Evolutionary conservation across 2,797 vertebrate genomes (phyloP).

Genomic region (Darevskia mixta): DNA sequence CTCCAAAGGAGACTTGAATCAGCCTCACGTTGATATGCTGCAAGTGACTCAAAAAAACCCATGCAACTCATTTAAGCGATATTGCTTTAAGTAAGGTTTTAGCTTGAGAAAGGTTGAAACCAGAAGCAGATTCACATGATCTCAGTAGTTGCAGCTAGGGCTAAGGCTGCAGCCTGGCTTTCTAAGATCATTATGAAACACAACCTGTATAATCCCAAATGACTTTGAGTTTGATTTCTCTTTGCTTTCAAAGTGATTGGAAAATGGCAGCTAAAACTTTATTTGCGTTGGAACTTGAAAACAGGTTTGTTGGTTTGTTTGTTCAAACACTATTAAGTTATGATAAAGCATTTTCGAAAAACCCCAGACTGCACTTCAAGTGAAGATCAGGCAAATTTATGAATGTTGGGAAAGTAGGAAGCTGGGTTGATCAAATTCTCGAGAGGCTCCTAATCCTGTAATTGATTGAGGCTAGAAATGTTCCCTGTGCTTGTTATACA

Average conservation of each 20-base stretch:
- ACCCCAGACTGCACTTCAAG: constrained; percentile 22
- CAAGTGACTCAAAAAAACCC: neutral
- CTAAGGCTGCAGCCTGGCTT: neutral
- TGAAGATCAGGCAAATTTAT: constrained; percentile 13
- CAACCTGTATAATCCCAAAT: neutral
- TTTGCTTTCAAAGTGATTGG: neutral
- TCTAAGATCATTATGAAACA: neutral
- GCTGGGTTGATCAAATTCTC: neutral
- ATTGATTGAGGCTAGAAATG: neutral
- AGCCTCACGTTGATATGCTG: constrained; percentile 7
- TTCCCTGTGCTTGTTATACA: neutral
- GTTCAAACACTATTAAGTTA: neutral
- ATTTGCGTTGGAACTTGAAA: neutral
- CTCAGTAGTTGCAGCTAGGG: neutral
- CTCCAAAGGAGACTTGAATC: constrained; percentile 6
- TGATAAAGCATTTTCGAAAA: constrained; percentile 3
- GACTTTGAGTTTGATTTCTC: neutral
- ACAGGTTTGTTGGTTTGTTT: neutral
- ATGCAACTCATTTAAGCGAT: neutral
- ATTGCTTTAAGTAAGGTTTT: constrained; percentile 10
- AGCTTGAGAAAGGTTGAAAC: constrained; percentile 16
- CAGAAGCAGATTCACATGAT: neutral
- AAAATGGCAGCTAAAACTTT: neutral
- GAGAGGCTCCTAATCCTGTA: neutral
- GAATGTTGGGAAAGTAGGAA: neutral